A percentile compares a stretch with the other conserved stretches of the same genome.
These are phyloP conservation scores for Conomelus anceps DNA, from an alignment of 2,888 invertebrate genomes.

Conservation along the genomic window DNA sequence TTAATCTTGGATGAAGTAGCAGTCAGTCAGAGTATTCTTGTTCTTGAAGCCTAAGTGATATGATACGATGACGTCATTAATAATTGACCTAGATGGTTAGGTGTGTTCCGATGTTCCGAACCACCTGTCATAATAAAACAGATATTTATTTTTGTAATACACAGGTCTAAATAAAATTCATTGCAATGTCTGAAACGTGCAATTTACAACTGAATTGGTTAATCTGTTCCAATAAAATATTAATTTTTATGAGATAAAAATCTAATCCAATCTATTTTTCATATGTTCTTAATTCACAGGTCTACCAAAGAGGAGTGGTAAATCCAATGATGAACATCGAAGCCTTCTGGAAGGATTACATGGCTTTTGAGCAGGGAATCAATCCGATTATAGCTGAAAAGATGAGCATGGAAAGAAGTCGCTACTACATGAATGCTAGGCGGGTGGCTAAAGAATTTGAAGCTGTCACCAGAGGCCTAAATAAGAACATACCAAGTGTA, in stretches of 20 bases:
- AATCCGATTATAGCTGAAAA: constrained; percentile 89
- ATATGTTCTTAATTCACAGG: constrained; percentile 43
- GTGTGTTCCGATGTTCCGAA: no score
- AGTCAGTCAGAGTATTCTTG: no score
- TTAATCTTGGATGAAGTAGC: no score
- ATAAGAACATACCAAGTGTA: constrained; percentile 90
- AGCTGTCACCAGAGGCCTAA: constrained; percentile 87
- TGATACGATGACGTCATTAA: no score
- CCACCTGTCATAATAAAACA: no score
- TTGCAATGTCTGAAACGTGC: no score
- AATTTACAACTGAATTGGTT: no score
- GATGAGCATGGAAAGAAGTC: constrained; percentile 92
- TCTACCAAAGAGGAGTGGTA: constrained; percentile 91
- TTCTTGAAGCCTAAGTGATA: no score
- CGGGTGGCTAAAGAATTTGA: constrained; percentile 95
- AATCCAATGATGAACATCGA: constrained; percentile 98
- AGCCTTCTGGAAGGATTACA: constrained; percentile 95
- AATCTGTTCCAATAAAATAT: neutral
- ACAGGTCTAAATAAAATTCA: no score
- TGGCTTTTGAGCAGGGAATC: constrained; percentile 89
- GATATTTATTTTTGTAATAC: no score
- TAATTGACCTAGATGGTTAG: no score
- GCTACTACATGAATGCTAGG: constrained; percentile 96
- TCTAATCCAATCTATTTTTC: neutral
- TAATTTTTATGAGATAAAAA: neutral